A percentile compares a stretch with the other conserved stretches of the same genome.
phyloP scores from a whole-genome alignment of 2,113 vertebrate genomes.

The Mormoops blainvillei region DNA sequence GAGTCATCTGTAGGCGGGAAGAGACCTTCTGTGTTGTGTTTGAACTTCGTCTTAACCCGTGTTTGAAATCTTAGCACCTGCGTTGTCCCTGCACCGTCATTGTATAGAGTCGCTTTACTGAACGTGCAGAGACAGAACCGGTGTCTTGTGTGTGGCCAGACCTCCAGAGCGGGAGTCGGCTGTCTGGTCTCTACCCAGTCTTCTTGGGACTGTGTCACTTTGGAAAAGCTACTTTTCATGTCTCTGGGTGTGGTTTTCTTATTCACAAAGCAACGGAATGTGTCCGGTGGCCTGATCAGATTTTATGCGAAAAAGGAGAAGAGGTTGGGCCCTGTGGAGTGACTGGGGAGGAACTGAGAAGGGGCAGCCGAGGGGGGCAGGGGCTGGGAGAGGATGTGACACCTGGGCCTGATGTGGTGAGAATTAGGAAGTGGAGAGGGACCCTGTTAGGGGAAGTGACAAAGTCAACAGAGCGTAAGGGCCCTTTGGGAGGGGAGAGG shows the following conservation, averaged over 20 bases:
- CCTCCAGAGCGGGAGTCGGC: too few species aligned
- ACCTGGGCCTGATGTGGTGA: background rate
- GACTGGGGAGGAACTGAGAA: conserved; percentile 40
- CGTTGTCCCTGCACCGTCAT: background rate
- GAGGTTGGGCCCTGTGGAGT: background rate
- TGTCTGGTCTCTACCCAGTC: background rate
- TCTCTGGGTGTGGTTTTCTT: background rate
- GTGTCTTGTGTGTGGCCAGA: background rate
- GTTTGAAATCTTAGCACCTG: background rate
- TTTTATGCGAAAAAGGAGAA: background rate
- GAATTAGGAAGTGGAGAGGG: background rate
- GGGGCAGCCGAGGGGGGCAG: background rate
- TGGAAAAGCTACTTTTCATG: background rate
- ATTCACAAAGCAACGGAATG: background rate
- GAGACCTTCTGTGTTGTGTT: background rate
- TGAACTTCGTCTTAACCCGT: background rate
- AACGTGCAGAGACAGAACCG: background rate
- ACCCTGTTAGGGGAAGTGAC: background rate
- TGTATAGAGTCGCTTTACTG: background rate
- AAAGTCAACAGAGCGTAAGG: background rate
- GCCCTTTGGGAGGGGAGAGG: too few species aligned
- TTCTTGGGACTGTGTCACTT: background rate
- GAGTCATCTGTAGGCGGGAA: background rate
- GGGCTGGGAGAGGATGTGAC: background rate
- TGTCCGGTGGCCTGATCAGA: background rate